Conservation (phyloP, 2,113 vertebrate genomes). For the Centropus unirufus region DNA sequence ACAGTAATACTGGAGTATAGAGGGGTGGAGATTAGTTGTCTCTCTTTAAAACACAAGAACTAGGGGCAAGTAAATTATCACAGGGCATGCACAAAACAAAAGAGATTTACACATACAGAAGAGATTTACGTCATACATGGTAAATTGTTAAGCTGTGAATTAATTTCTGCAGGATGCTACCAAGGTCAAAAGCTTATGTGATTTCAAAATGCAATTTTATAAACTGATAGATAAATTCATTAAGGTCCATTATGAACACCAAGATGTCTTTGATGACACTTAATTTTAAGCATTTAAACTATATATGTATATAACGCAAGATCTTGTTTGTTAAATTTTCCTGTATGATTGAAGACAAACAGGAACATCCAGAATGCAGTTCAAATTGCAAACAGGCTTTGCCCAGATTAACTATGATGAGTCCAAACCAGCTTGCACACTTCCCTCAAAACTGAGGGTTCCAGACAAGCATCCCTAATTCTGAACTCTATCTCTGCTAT, state of each 20-base stretch:
- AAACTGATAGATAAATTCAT: background rate
- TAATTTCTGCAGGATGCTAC: background rate
- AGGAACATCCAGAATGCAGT: background rate
- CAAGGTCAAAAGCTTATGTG: background rate
- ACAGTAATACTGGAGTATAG: background rate
- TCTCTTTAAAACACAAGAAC: background rate
- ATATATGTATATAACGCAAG: background rate
- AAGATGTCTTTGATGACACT: background rate
- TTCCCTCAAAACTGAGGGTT: background rate
- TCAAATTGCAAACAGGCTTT: background rate
- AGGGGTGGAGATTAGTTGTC: background rate
- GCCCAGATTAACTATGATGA: background rate
- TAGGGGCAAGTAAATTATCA: background rate
- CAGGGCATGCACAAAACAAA: background rate
- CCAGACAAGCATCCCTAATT: background rate
- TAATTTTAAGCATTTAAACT: background rate
- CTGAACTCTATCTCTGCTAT: background rate
- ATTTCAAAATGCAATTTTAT: background rate
- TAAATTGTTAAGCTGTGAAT: background rate
- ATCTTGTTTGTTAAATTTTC: background rate
- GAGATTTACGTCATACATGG: too few species aligned
- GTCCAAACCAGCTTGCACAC: background rate
- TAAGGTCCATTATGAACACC: background rate
- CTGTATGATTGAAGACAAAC: background rate
- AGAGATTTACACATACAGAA: too few species aligned